Conservation (phyloP, 2,888 invertebrate species). For the Volucella bombylans region DNA sequence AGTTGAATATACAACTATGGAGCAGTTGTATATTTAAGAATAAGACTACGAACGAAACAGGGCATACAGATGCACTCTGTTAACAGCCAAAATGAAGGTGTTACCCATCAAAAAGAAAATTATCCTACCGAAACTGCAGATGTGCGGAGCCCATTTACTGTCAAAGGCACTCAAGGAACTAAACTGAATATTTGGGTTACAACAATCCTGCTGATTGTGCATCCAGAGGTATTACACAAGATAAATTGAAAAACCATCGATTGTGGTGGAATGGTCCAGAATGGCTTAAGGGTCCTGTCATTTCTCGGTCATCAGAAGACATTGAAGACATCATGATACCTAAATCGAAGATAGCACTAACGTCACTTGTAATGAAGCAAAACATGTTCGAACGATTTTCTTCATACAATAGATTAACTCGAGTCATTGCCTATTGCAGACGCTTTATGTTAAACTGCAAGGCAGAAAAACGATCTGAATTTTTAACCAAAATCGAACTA, state of each 20-base stretch:
- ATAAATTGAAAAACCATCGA: neutral
- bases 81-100: no score
- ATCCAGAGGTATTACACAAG: constrained; percentile 67
- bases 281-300: no score
- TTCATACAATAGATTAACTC: neutral
- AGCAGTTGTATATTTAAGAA: constrained; percentile 5
- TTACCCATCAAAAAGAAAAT: neutral
- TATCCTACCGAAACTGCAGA: neutral
- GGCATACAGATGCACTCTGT: neutral
- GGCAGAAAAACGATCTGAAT: neutral
- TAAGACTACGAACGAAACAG: neutral
- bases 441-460: neutral
- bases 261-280: no score
- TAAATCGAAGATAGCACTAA: no score
- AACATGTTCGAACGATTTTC: neutral
- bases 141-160: neutral
- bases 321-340: no score
- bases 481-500: neutral
- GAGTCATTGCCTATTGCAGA: neutral
- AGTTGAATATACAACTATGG: neutral
- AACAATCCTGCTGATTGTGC: constrained; percentile 71
- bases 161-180: neutral
- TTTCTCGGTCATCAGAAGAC: no score
- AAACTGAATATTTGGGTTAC: neutral
- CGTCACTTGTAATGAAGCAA: no score